Conservation (phyloP, 2,888 invertebrate genomes). For the Seira sanloemensis region DNA sequence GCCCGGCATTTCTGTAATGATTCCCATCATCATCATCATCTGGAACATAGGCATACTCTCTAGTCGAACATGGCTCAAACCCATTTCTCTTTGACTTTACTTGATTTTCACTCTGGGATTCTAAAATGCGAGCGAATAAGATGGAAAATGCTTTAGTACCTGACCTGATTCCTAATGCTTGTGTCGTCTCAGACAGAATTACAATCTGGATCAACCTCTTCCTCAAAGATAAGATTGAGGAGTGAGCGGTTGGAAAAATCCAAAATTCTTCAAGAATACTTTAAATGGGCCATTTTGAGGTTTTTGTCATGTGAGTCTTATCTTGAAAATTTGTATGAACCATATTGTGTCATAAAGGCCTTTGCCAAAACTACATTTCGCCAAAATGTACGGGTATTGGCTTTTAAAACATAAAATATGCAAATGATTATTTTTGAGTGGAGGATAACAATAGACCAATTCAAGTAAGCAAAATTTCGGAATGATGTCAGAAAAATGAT, state of each 20-base stretch:
- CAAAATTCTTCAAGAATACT: slow-evolving; percentile 1
- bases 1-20: slow-evolving; percentile 5
- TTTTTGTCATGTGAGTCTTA: background rate
- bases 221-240: slow-evolving; percentile 5
- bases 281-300: slow-evolving; percentile 15
- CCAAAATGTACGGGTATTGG: background rate
- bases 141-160: slow-evolving; percentile 30
- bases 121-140: slow-evolving; percentile 14
- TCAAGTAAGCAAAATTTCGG: no score
- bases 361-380: slow-evolving; percentile 5
- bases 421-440: background rate
- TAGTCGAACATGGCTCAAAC: slow-evolving; percentile 14
- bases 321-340: slow-evolving; percentile 3
- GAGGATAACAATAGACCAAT: slow-evolving; percentile 4
- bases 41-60: background rate
- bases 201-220: slow-evolving; percentile 9
- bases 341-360: background rate
- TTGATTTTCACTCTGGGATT: slow-evolving; percentile 19
- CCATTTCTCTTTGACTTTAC: slow-evolving; percentile 18
- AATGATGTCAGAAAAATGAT: slow-evolving; percentile 10
- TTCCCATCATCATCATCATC: slow-evolving; percentile 10
- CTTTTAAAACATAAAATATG: background rate
- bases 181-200: slow-evolving; percentile 23
- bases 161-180: slow-evolving; percentile 49
- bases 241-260: no score